Base-by-base conservation (phyloP, 2,888 invertebrate genomes). In the Epicampocera succincta region DNA sequence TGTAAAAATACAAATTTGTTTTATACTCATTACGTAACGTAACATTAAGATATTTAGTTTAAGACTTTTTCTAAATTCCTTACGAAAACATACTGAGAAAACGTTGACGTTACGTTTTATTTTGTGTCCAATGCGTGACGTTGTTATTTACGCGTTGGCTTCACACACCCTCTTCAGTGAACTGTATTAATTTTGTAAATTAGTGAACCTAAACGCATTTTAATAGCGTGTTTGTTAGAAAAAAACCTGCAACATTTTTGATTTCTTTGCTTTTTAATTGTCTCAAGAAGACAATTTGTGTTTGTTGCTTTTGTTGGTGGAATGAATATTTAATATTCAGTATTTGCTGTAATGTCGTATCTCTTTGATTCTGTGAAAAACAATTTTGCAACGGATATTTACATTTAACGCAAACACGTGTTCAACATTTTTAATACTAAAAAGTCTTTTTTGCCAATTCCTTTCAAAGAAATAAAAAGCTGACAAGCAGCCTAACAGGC, bases 321-420 rank as follows among this genome's bases (percentile, higher is more conserved):
- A 54, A 74, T 74, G 65, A 54, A 74, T 74, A 65, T 54, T 56
- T 65, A 65, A 74, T 65, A 52, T 52, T 68, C 42, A 68, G 29
- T 52, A 17, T 40, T 29, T 40, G 19, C 9, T 38, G 29, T 38
- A 29, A 58, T 40, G 40, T 19, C n/a, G 17, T 52, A 56, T 56
- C 19, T 44, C 44, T 68, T 54, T 25, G 42, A 56, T 54, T 29
- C 33, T 68, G 44, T 68, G 44, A 42, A 56, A 44, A 44, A 68
- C 15, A 56, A 33, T 68, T 76, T 69, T 63, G 60, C 61, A 69
- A 68, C 75, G 75, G 75, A 76, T 76, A 69, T 76, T 61, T 76
- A 69, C 54, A 76, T 69, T 61, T 25, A 61, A 63, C 38, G 2
- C 54, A 17, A 69, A 76, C 76, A 76, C 76, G 76, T 76, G 76